These are phyloP conservation scores for Pelusios castaneus DNA, from an alignment of 2,113 vertebrate genomes.

Conservation along the genomic window DNA sequence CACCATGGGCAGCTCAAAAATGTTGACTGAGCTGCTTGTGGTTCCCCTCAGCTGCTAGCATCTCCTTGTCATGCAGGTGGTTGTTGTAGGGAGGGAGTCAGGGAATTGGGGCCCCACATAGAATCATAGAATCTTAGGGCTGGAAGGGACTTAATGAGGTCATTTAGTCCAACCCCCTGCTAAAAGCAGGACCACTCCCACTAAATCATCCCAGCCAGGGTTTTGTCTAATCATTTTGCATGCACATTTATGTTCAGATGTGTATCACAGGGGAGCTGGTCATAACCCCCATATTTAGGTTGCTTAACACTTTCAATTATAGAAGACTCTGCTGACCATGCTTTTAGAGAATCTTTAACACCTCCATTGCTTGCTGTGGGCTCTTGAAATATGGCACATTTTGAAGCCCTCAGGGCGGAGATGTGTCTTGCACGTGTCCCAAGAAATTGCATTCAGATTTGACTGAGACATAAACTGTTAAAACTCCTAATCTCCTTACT, in stretches of 20 bases:
- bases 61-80: not conserved
- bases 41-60: not conserved
- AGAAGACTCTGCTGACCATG: not conserved
- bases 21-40: not conserved
- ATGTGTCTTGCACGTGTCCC: not conserved
- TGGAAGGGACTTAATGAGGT: too few species aligned
- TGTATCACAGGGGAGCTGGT: not conserved
- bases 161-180: too few species aligned
- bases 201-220: too few species aligned
- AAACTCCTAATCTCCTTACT: not conserved
- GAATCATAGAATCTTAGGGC: too few species aligned
- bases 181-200: too few species aligned
- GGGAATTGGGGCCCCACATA: not conserved
- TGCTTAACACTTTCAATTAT: not conserved
- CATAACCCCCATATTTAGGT: accelerated
- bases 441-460: not conserved
- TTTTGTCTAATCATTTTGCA: too few species aligned
- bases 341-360: too few species aligned
- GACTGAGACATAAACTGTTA: not conserved
- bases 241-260: accelerated
- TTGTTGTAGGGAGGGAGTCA: not conserved
- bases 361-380: accelerated
- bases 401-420: not conserved
- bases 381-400: not conserved
- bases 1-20: not conserved